Evolutionary conservation across 2,113 vertebrate genomes (phyloP), one percentile per base, ranked within the genome.

Genomic region (Rhea americana): DNA sequence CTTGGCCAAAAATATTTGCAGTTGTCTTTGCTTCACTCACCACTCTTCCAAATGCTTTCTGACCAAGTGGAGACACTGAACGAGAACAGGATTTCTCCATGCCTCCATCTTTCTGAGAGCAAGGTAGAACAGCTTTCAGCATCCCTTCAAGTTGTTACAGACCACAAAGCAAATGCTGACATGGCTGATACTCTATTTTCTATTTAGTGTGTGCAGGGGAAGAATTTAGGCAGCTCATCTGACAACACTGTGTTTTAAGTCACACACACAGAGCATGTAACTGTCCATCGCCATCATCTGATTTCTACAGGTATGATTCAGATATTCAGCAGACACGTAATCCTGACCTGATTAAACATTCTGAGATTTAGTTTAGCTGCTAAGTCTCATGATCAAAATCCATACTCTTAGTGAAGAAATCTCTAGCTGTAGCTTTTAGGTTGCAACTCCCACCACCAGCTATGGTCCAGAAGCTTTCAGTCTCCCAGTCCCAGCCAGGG

Each of bases 131-230:
- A 16, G 20, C 9, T 48, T 78, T 30, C 63, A 92, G 72, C 71
- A 74, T 5, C n/a, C 26, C 21, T 75, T 84, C 59, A 35, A 80
- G n/a, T 32, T 55, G 14, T 58, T 55, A 10, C 6, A 62, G 26
- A 51, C 11, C 45, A 79, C 48, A 32, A 72, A 53, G 30, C 21
- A 90, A 24, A 81, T 4, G 35, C 32, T 71, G 68, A 18, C 3
- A 0, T 0, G 7, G 56, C n/a, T 8, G 9, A 20, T 4, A 5
- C 35, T 78, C 37, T 24, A 0, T 6, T 53, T 41, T 47, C 32
- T 80, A 39, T n/a, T 73, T 76, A 41, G 37, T 39, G 41, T 39
- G 24, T 17, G 37, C 11, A 12, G 21, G 55, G 35, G 65, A 14
- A 13, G 21, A 39, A 62, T 66, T 82, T 28, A 37, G 45, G 67